Evolutionary conservation across 2,888 invertebrate genomes (phyloP).

Genomic region (Spilarctia lutea): DNA sequence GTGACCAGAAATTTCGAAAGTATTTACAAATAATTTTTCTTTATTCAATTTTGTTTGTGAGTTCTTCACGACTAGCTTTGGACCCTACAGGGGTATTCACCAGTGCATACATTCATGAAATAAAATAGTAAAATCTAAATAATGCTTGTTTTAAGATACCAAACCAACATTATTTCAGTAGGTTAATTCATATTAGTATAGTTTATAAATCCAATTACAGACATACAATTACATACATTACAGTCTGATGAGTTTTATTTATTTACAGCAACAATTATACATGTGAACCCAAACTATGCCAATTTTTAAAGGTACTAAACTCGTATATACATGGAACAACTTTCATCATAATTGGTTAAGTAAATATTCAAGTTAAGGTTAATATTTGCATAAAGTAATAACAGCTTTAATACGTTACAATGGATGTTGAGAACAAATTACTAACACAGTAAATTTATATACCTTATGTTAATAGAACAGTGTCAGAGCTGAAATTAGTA

Average conservation of each 20-base stretch:
- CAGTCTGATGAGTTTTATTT: background rate
- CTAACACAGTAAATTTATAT: background rate
- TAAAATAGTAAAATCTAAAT: too few relatives aligned
- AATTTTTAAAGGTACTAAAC: background rate
- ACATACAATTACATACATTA: background rate
- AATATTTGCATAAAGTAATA: background rate
- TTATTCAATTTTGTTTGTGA: too few relatives aligned
- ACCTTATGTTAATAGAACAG: background rate
- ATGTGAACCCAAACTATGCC: background rate
- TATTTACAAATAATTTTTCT: too few relatives aligned
- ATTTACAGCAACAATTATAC: background rate
- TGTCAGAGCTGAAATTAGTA: background rate
- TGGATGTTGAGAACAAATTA: background rate
- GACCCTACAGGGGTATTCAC: too few relatives aligned
- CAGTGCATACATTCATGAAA: too few relatives aligned
- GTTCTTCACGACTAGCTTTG: too few relatives aligned
- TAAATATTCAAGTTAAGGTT: background rate
- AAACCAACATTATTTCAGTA: too few relatives aligned
- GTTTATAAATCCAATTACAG: background rate
- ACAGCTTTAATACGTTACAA: background rate
- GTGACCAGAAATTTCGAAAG: too few relatives aligned
- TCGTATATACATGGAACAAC: background rate
- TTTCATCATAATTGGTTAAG: background rate
- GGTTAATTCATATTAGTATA: background rate
- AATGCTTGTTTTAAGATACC: too few relatives aligned